Percentiles rank a stretch among this genome's conserved stretches.
phyloP scores from a whole-genome alignment of 2,888 invertebrate species.

The Mythimna vitellina region DNA sequence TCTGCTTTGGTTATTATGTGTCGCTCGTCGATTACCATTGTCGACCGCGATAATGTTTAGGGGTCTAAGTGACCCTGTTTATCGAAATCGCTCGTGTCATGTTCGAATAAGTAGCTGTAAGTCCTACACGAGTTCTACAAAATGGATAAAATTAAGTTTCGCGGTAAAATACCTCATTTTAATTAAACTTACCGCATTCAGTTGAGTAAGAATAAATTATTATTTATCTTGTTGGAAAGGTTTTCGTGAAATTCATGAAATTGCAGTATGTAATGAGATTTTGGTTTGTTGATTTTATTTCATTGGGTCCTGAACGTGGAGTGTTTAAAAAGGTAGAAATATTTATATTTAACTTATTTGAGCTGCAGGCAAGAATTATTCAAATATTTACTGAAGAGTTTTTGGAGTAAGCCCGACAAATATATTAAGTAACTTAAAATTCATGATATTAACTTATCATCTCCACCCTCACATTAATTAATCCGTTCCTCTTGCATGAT shows the following conservation, averaged over 20 bases:
- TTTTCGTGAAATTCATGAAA: slow-evolving; percentile 12
- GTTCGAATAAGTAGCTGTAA: slow-evolving; percentile 32
- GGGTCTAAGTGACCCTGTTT: slow-evolving; percentile 61
- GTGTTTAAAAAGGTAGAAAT: background rate
- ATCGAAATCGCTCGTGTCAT: slow-evolving; percentile 58
- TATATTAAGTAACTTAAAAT: background rate
- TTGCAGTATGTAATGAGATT: slow-evolving; percentile 12
- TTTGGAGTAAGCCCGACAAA: background rate
- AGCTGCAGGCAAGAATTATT: background rate
- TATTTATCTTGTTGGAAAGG: slow-evolving; percentile 37
- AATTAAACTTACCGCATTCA: slow-evolving; percentile 37
- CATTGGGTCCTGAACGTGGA: background rate
- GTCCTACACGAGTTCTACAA: slow-evolving; percentile 5
- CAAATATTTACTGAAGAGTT: background rate
- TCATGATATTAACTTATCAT: background rate
- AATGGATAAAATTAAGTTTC: slow-evolving; percentile 4
- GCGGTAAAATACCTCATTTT: slow-evolving; percentile 4
- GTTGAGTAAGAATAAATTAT: slow-evolving; percentile 16
- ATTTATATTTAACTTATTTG: background rate
- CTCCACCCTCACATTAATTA: background rate
- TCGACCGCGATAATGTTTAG: slow-evolving; percentile 67
- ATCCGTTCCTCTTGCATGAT: background rate
- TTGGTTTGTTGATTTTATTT: background rate
- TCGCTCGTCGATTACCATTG: slow-evolving; percentile 78
- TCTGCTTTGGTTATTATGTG: slow-evolving; percentile 74